Evolutionary conservation across 2,888 invertebrate genomes (phyloP).

Genomic region (Strigamia crassipes): DNA sequence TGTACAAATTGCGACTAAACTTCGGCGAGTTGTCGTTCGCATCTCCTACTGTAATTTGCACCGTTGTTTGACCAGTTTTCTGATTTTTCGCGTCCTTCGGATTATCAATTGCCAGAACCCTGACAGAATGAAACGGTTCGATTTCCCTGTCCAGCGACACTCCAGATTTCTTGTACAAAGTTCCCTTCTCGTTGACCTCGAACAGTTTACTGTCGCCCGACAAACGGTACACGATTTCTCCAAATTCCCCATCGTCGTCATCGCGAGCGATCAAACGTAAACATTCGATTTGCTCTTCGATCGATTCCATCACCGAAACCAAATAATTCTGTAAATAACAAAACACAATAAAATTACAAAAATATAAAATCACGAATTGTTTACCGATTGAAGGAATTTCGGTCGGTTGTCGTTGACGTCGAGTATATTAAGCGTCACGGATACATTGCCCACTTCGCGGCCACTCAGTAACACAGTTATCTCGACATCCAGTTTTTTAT

Average conservation of each 20-base stretch:
- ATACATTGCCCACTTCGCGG: background rate
- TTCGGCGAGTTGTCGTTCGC: slow-evolving; percentile 75
- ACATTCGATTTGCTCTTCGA: slow-evolving; percentile 69
- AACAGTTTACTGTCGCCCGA: slow-evolving; percentile 74
- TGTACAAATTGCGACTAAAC: slow-evolving; percentile 70
- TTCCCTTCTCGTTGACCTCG: slow-evolving; percentile 70
- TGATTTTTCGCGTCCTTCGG: slow-evolving; percentile 45
- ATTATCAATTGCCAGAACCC: slow-evolving; percentile 4
- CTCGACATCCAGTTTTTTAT: background rate
- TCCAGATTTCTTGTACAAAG: background rate
- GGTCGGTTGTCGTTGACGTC: slow-evolving; percentile 7
- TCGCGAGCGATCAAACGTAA: slow-evolving; percentile 73
- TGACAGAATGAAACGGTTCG: background rate
- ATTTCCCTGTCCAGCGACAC: background rate
- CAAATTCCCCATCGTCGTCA: slow-evolving; percentile 66
- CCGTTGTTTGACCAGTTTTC: slow-evolving; percentile 47
- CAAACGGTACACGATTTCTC: slow-evolving; percentile 72
- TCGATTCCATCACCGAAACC: slow-evolving; percentile 72
- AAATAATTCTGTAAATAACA: slow-evolving; percentile 66
- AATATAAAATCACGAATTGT: no score
- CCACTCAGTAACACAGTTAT: background rate
- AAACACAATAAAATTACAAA: background rate
- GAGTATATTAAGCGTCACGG: background rate
- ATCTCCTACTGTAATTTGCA: slow-evolving; percentile 72
- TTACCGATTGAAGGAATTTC: background rate